Conservation (phyloP, 2,888 invertebrate genomes). For the Rutpela maculata region DNA sequence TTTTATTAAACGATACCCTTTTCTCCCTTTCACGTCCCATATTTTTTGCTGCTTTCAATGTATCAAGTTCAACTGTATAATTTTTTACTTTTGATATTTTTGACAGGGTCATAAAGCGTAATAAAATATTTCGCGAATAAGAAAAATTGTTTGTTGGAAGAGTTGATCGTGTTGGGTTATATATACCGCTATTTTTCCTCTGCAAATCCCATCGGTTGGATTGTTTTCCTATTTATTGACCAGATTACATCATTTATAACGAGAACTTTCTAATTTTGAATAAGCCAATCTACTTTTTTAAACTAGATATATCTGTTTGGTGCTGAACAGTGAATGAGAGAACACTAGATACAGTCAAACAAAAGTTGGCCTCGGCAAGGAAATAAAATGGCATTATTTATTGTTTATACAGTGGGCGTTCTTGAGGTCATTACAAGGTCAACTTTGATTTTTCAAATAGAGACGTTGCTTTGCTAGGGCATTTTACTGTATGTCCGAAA, state of each 20-base stretch:
- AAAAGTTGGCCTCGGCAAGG: no score
- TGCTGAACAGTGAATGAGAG: no score
- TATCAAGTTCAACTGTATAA: conserved; percentile 29
- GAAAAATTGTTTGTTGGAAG: conserved; percentile 8
- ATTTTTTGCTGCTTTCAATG: conserved; percentile 14
- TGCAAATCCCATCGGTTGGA: neutral
- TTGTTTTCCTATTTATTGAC: neutral
- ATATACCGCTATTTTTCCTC: neutral
- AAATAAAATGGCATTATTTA: no score
- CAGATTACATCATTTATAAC: neutral
- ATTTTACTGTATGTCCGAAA: no score
- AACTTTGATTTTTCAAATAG: no score
- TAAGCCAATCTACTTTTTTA: no score
- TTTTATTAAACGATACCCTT: conserved; percentile 37
- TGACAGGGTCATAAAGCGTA: conserved; percentile 11
- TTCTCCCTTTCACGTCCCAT: conserved; percentile 9
- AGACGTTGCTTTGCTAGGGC: no score
- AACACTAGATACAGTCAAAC: no score
- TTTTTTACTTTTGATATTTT: conserved; percentile 27
- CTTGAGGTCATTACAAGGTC: no score
- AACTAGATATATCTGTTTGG: no score
- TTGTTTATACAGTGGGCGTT: no score
- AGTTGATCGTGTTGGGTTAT: neutral
- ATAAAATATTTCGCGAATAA: conserved; percentile 20
- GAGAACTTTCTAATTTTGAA: no score